These are phyloP conservation scores for Triplophysa bombifrons DNA, from an alignment of 2,797 vertebrate genomes.

Conservation along the genomic window DNA sequence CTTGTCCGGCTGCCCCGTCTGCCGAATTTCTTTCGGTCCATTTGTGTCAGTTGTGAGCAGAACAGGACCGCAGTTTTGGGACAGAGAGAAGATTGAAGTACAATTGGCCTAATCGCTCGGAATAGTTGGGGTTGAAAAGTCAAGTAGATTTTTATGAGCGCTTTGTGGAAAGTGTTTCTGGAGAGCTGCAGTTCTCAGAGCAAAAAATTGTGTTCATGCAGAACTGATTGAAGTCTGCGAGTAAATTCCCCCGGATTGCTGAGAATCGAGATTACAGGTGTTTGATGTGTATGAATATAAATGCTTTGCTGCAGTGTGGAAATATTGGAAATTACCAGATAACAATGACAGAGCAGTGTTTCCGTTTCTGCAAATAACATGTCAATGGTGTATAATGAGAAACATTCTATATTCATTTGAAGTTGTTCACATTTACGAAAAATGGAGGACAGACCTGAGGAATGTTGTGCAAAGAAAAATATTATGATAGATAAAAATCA, in stretches of 20 bases:
- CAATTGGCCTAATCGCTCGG: conserved; percentile 77
- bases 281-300: background rate
- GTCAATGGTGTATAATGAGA: no score
- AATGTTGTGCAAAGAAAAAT: background rate
- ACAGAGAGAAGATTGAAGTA: conserved; percentile 58
- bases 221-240: background rate
- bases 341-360: background rate
- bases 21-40: conserved; percentile 64
- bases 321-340: background rate
- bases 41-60: conserved; percentile 67
- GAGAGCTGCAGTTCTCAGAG: conserved; percentile 24
- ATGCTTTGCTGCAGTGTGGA: background rate
- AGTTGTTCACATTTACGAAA: no score
- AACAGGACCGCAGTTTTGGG: conserved; percentile 56
- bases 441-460: background rate
- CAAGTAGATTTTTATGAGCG: conserved; percentile 68
- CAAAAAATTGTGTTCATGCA: background rate
- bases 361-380: background rate
- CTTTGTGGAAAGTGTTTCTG: conserved; percentile 30
- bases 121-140: conserved; percentile 80
- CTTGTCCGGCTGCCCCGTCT: conserved; percentile 59
- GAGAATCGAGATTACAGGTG: conserved; percentile 16
- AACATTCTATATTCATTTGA: background rate
- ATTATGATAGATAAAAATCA: no score
- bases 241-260: background rate